These are phyloP conservation scores for Argyresthia goedartella DNA, from an alignment of 2,888 invertebrate genomes.

Conservation along the genomic window DNA sequence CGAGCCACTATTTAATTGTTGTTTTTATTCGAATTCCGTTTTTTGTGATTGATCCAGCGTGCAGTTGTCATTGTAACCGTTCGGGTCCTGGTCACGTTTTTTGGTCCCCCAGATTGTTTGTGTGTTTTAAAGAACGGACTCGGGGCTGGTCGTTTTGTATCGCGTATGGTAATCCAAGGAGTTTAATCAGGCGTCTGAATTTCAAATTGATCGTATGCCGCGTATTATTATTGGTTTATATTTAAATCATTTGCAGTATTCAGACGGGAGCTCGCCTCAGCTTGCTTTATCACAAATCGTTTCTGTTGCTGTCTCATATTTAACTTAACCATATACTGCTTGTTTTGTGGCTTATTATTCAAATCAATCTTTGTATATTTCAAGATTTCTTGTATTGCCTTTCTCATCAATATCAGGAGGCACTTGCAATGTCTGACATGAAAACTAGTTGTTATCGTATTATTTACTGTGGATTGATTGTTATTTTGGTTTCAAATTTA, in stretches of 20 bases:
- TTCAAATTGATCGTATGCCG: conserved; percentile 23
- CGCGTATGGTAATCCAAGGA: conserved; percentile 43
- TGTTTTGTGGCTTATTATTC: too few species aligned
- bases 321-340: too few species aligned
- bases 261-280: background rate
- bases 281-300: too few species aligned
- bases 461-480: background rate
- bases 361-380: too few species aligned
- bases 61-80: conserved; percentile 69
- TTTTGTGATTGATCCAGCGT: conserved; percentile 68
- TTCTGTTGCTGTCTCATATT: too few species aligned
- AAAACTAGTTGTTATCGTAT: background rate
- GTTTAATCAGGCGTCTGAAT: conserved; percentile 56
- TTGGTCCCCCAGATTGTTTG: conserved; percentile 55
- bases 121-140: conserved; percentile 55
- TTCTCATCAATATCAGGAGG: too few species aligned
- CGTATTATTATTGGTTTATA: background rate
- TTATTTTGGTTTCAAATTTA: too few species aligned
- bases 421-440: background rate
- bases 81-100: conserved; percentile 60
- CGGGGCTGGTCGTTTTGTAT: conserved; percentile 32
- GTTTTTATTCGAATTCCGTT: conserved; percentile 68
- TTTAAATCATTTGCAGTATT: background rate
- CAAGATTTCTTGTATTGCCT: too few species aligned
- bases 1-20: conserved; percentile 58